Evolutionary conservation across 2,888 invertebrate species (phyloP).

Genomic region (Luffia ferchaultella): DNA sequence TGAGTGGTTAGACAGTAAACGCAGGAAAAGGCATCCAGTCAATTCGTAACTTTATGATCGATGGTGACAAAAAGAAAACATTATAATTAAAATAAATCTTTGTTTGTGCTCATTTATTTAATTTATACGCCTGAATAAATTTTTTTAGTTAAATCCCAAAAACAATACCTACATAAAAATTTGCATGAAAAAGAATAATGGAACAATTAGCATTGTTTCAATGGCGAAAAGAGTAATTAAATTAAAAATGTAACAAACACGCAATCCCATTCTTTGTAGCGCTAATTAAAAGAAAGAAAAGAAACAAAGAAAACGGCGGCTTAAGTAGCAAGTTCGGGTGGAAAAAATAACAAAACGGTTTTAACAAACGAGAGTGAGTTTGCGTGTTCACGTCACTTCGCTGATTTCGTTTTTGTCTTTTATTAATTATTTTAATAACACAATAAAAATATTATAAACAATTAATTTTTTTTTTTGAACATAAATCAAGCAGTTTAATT

Average conservation of each 20-base stretch:
- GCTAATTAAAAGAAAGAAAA: slow-evolving; percentile 52
- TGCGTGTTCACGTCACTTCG: neutral
- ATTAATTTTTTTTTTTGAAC: too few relatives aligned
- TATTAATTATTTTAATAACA: too few relatives aligned
- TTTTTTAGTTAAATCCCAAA: neutral
- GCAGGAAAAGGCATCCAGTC: too few relatives aligned
- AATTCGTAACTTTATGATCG: too few relatives aligned
- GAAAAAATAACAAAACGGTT: slow-evolving; percentile 29
- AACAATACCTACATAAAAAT: neutral
- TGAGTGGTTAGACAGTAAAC: too few relatives aligned
- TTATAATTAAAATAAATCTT: too few relatives aligned
- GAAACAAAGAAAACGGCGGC: slow-evolving; percentile 44
- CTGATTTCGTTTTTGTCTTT: neutral
- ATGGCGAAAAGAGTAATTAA: slow-evolving; percentile 41
- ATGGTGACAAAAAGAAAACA: too few relatives aligned
- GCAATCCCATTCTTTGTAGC: slow-evolving; percentile 57
- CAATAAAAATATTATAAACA: too few relatives aligned
- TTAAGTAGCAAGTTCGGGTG: slow-evolving; percentile 59
- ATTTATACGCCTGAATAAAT: neutral
- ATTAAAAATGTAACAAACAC: slow-evolving; percentile 55
- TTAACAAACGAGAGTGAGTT: neutral
- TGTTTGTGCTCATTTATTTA: neutral
- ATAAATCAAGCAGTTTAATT: too few relatives aligned
- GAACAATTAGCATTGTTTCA: neutral
- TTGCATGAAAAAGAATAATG: neutral